Conservation (phyloP, 2,797 vertebrate species). For the Petrocephalus schoutedeni region DNA sequence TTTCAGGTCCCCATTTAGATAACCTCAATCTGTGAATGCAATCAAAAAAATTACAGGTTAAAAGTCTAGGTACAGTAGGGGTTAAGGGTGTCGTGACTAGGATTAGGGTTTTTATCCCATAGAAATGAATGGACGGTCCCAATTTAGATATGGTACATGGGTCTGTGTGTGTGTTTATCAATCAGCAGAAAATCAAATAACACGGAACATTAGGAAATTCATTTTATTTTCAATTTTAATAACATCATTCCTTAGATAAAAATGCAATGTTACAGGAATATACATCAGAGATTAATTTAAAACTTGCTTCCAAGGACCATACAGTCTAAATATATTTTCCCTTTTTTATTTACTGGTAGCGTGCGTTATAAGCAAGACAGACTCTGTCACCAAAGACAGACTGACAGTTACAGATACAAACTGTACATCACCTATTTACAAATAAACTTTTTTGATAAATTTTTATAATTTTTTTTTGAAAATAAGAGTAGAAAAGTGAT, state of each 20-base stretch:
- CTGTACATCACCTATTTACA: conserved; percentile 95
- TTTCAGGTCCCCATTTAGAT: no score
- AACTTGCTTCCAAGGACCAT: conserved; percentile 83
- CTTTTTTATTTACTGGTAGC: conserved; percentile 78
- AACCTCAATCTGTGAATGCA: no score
- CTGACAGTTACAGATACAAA: conserved; percentile 90
- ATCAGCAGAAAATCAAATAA: conserved; percentile 35
- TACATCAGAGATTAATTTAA: conserved; percentile 97
- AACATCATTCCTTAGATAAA: conserved; percentile 99
- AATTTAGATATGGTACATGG: background rate
- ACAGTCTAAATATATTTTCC: conserved; percentile 78
- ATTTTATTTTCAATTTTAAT: conserved; percentile 99
- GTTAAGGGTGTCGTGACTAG: no score
- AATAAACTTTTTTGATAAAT: conserved; percentile 68
- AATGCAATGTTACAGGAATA: conserved; percentile 99
- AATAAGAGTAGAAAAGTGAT: conserved; percentile 80
- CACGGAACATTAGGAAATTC: conserved; percentile 66
- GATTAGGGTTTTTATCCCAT: no score
- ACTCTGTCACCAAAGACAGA: conserved; percentile 86
- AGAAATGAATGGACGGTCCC: no score
- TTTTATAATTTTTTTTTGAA: conserved; percentile 61
- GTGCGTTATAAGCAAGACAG: conserved; percentile 89
- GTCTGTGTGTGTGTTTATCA: background rate
- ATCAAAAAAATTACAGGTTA: no score
- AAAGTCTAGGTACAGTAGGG: no score